These are phyloP conservation scores for Enteromius anoplus DNA, from an alignment of 2,797 vertebrate genomes.

Conservation along the genomic window DNA sequence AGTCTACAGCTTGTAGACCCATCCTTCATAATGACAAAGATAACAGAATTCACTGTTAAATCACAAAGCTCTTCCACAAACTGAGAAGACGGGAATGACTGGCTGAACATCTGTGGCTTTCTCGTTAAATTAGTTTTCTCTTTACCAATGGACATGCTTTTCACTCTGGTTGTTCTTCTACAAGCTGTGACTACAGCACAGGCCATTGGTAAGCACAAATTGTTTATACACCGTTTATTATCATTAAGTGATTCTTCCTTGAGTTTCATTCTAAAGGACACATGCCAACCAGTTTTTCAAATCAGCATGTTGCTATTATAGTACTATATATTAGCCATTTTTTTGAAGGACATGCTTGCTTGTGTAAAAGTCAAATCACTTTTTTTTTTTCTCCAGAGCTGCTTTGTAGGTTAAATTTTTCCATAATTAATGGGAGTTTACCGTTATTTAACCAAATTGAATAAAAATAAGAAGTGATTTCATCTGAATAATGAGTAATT, in stretches of 20 bases:
- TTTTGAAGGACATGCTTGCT: not conserved
- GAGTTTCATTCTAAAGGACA: not conserved
- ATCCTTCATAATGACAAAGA: constrained; percentile 56
- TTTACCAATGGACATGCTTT: constrained; percentile 9
- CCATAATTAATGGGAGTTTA: not conserved
- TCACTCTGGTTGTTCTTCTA: constrained; percentile 61
- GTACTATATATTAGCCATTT: not conserved
- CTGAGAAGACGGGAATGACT: not conserved
- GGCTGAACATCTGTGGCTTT: not conserved
- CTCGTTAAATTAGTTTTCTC: not conserved
- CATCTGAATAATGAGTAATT: not conserved
- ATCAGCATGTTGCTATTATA: not conserved
- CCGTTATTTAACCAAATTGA: not conserved
- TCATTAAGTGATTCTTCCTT: not conserved
- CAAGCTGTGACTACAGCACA: constrained; percentile 55
- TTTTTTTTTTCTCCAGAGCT: not conserved
- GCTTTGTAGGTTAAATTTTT: not conserved
- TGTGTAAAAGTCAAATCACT: not conserved
- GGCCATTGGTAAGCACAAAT: constrained; percentile 69
- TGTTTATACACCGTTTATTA: not conserved
- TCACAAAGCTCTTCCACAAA: constrained; percentile 27
- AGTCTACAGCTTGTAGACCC: not conserved
- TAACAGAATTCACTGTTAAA: constrained; percentile 68
- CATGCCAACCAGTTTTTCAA: not conserved
- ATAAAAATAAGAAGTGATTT: not conserved